A percentile compares a stretch with the other conserved stretches of the same genome.
Evolutionary conservation across 1,140 invertebrate species (phyloP).

Genomic region (Piezodorus guildinii): DNA sequence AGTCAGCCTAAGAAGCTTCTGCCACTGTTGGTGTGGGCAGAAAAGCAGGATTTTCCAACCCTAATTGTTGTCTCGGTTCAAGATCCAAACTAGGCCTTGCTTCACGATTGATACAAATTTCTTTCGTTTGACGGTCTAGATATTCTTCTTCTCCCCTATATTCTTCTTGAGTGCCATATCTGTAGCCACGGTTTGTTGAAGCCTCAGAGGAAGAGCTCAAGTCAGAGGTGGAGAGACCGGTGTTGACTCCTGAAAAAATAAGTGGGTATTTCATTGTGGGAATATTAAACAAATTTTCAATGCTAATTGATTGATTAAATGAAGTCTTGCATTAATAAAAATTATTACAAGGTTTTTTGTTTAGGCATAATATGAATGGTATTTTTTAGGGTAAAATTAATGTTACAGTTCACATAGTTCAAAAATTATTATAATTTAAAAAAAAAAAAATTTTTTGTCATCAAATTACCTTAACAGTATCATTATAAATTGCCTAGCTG

Average conservation of each 20-base stretch:
- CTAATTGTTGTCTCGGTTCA: background rate
- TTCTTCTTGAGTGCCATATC: conserved; percentile 9
- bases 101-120: background rate
- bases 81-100: conserved; percentile 3
- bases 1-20: background rate
- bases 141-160: background rate
- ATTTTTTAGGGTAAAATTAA: no score
- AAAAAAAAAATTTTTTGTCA: no score
- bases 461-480: no score
- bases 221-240: conserved; percentile 4
- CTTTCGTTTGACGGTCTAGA: background rate
- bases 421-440: no score
- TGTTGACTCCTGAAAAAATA: conserved; percentile 1
- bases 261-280: no score
- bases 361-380: no score
- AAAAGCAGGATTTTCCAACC: conserved; percentile 4
- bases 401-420: no score
- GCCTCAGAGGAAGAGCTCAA: conserved; percentile 10
- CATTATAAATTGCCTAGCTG: no score
- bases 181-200: conserved; percentile 7
- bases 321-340: no score
- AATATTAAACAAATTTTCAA: no score
- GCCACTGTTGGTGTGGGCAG: background rate
- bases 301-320: no score
- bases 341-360: no score